A percentile compares a stretch with the other conserved stretches of the same genome.
Evolutionary conservation across 2,113 vertebrate genomes (phyloP).

Genomic region (Menidia beryllina): DNA sequence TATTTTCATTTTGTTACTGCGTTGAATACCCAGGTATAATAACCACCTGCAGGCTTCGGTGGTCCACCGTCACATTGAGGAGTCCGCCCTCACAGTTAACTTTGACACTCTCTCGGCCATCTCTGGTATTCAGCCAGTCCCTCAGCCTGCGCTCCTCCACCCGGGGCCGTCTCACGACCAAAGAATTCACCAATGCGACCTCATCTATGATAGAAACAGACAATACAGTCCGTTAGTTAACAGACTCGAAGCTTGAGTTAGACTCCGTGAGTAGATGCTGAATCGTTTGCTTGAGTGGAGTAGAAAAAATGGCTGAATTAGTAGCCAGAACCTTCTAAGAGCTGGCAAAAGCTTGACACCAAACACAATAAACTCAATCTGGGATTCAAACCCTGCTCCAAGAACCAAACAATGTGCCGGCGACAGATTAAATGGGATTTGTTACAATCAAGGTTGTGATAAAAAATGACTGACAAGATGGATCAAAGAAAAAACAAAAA

Average conservation of each 20-base stretch:
- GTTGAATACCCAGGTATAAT: slow-evolving; percentile 12
- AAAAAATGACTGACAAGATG: no score
- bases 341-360: no score
- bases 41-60: slow-evolving; percentile 72
- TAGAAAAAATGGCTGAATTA: no score
- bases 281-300: neutral
- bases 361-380: no score
- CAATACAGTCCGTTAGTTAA: neutral
- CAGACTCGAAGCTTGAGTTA: no score
- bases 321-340: no score
- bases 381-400: no score
- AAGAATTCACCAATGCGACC: slow-evolving; percentile 20
- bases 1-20: neutral
- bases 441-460: no score
- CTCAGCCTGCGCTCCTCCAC: slow-evolving; percentile 55
- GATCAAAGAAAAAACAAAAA: neutral
- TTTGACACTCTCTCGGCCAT: slow-evolving; percentile 51
- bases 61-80: slow-evolving; percentile 72
- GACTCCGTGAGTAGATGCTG: neutral
- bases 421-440: no score
- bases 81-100: slow-evolving; percentile 75
- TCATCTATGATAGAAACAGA: slow-evolving; percentile 10
- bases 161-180: slow-evolving; percentile 39
- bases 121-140: slow-evolving; percentile 59
- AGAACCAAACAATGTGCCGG: no score